A percentile compares a stretch with the other conserved stretches of the same genome.
Conservation (phyloP, 1,140 invertebrate species). For the Paraescarpia echinospica region DNA sequence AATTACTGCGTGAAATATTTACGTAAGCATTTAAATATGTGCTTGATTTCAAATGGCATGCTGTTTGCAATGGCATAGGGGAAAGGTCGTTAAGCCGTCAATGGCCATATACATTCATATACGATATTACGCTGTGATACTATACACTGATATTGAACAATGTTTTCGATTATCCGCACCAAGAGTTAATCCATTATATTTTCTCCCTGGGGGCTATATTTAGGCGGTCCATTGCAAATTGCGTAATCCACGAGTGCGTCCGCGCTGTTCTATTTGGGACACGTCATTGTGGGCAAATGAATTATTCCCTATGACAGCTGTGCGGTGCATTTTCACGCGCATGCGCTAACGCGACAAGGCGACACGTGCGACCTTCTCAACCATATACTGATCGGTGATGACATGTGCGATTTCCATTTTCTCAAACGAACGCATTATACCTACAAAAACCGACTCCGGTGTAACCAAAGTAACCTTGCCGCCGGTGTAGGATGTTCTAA, state of each 20-base stretch:
- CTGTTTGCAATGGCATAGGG: too few species aligned
- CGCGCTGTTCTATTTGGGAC: too few species aligned
- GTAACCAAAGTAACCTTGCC: neutral
- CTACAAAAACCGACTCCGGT: neutral
- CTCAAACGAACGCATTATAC: neutral
- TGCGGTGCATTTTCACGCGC: neutral
- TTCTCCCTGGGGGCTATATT: neutral
- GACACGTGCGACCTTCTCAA: neutral
- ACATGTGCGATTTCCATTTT: neutral
- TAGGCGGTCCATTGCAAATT: neutral
- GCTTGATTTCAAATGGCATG: too few species aligned
- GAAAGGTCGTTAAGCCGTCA: too few species aligned
- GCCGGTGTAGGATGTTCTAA: too few species aligned
- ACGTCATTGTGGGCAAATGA: neutral
- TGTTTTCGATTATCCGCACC: neutral
- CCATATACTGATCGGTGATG: neutral
- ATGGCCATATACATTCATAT: too few species aligned
- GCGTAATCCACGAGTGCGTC: neutral
- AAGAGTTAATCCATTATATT: neutral
- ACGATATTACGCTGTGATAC: too few species aligned
- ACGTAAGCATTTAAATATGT: too few species aligned
- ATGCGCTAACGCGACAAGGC: neutral
- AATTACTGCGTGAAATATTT: too few species aligned
- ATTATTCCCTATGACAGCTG: neutral
- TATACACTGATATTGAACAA: neutral